A percentile compares a stretch with the other conserved stretches of the same genome.
phyloP scores from a whole-genome alignment of 2,797 vertebrate genomes.

The Schizopygopsis pylzovi region DNA sequence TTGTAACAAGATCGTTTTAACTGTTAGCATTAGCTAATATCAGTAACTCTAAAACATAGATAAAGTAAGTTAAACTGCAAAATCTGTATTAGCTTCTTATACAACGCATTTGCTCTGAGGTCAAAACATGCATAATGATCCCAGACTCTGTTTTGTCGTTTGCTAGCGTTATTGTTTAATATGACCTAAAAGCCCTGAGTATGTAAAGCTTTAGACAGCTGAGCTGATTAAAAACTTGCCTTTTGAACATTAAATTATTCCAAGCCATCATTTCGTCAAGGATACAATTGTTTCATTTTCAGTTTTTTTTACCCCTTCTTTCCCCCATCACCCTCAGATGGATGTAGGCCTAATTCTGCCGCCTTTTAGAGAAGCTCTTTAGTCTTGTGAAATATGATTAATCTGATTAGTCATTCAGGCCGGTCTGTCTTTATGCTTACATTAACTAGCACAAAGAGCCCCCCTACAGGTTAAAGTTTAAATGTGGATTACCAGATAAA shows the following conservation, averaged over 20 bases:
- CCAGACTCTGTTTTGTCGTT: slow-evolving; percentile 58
- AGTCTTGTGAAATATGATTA: slow-evolving; percentile 94
- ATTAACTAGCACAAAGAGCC: slow-evolving; percentile 98
- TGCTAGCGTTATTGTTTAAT: slow-evolving; percentile 68
- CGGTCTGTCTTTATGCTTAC: slow-evolving; percentile 91
- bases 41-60: background rate
- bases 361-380: slow-evolving; percentile 90
- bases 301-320: slow-evolving; percentile 63
- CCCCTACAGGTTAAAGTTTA: slow-evolving; percentile 99
- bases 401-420: slow-evolving; percentile 97
- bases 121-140: background rate
- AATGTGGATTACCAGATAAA: slow-evolving; percentile 99
- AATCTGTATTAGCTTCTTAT: background rate
- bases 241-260: slow-evolving; percentile 81
- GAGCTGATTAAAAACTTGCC: slow-evolving; percentile 81
- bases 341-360: slow-evolving; percentile 87
- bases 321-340: slow-evolving; percentile 67
- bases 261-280: slow-evolving; percentile 71
- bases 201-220: slow-evolving; percentile 73
- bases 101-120: background rate
- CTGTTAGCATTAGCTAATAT: background rate
- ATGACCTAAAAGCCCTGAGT: slow-evolving; percentile 68
- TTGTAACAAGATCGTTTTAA: slow-evolving; percentile 25
- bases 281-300: slow-evolving; percentile 75
- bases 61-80: background rate